Conservation (phyloP, 2,888 invertebrate genomes). For the Tanytarsus gracilentus region DNA sequence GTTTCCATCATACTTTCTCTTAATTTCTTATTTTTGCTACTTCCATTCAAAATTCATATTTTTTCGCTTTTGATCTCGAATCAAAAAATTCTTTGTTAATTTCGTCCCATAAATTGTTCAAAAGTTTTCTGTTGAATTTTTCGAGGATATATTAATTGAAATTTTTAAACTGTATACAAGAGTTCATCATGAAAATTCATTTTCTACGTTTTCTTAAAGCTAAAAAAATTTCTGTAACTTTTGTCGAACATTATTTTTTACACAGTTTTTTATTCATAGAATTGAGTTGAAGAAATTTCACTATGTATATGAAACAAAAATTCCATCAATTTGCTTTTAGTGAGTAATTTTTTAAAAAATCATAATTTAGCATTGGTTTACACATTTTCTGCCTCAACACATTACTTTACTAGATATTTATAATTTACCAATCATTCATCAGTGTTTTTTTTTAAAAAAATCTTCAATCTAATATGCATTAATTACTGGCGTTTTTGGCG, state of each 20-base stretch:
- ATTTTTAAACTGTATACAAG: constrained; percentile 11
- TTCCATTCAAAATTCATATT: not conserved
- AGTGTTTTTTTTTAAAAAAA: not conserved
- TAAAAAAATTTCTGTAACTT: constrained; percentile 2
- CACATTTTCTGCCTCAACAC: too few relatives aligned
- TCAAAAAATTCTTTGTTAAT: not conserved
- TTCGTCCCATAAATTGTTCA: constrained; percentile 14
- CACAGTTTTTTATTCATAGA: not conserved
- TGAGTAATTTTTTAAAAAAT: too few relatives aligned
- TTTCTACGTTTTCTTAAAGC: constrained; percentile 12
- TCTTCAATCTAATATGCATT: not conserved
- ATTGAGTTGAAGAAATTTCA: too few relatives aligned
- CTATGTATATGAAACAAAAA: not conserved
- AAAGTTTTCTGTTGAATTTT: not conserved
- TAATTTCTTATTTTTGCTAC: not conserved
- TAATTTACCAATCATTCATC: not conserved
- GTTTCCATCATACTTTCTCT: not conserved
- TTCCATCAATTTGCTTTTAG: too few relatives aligned
- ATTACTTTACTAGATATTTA: too few relatives aligned
- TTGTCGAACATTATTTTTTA: not conserved
- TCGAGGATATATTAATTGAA: constrained; percentile 10
- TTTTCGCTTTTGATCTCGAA: constrained; percentile 3
- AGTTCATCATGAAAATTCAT: constrained; percentile 8
- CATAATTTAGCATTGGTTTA: too few relatives aligned
- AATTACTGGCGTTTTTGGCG: constrained; percentile 10